Conservation (phyloP, 2,888 invertebrate genomes). For the Epirrhoe tristata region DNA sequence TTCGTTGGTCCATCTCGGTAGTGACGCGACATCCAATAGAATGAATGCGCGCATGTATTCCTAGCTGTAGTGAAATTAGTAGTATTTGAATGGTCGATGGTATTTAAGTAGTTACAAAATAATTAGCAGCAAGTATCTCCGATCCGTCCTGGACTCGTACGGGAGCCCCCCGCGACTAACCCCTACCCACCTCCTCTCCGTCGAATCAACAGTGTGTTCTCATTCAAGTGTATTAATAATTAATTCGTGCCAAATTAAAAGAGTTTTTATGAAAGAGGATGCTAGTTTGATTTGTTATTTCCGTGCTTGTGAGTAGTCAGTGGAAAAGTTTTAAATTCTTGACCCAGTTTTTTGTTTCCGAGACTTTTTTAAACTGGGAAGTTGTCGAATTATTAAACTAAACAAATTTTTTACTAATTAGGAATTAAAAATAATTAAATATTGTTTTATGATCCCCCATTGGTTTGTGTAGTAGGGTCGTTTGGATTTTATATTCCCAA, state of each 20-base stretch:
- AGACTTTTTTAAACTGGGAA: too few relatives aligned
- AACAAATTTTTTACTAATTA: too few relatives aligned
- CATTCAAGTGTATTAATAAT: slow-evolving; percentile 4
- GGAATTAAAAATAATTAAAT: too few relatives aligned
- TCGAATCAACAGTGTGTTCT: neutral
- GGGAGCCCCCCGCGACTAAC: neutral
- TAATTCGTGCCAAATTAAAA: slow-evolving; percentile 10
- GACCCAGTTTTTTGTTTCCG: too few relatives aligned
- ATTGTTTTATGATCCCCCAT: too few relatives aligned
- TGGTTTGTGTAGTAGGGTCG: too few relatives aligned
- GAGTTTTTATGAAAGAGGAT: neutral
- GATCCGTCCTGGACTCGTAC: neutral
- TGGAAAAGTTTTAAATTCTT: too few relatives aligned
- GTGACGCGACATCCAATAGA: neutral
- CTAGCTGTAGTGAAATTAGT: neutral
- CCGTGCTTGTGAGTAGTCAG: neutral
- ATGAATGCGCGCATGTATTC: neutral
- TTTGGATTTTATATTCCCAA: too few relatives aligned
- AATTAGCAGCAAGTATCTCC: neutral
- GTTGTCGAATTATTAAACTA: too few relatives aligned
- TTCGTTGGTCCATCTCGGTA: neutral
- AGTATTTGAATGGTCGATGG: neutral
- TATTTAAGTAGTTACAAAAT: neutral
- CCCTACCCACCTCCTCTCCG: neutral
- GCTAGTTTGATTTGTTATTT: slow-evolving; percentile 9